Conservation (phyloP, 2,113 vertebrate genomes). For the Anas platyrhynchos region DNA sequence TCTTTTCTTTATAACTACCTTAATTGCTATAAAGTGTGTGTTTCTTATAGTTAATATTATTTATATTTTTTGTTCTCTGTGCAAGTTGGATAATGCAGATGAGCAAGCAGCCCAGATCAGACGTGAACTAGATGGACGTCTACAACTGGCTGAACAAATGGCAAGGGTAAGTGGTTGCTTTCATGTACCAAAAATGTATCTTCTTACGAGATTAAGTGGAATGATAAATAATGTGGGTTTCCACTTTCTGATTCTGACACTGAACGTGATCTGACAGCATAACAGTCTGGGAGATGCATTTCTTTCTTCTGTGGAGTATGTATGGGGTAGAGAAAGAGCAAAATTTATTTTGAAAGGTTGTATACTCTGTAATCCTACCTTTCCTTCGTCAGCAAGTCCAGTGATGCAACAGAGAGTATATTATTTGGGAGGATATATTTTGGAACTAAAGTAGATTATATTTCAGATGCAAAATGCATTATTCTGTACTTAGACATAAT, state of each 20-base stretch:
- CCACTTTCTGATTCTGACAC: background rate
- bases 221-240: background rate
- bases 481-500: background rate
- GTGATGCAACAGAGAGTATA: background rate
- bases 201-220: background rate
- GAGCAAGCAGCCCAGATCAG: slow-evolving; percentile 98
- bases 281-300: background rate
- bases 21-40: background rate
- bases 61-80: slow-evolving; percentile 9
- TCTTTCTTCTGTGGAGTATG: background rate
- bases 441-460: background rate
- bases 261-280: background rate
- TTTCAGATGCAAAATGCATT: background rate
- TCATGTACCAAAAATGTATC: background rate
- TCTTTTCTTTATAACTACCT: background rate
- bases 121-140: slow-evolving; percentile 91
- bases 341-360: background rate
- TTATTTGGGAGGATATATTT: background rate
- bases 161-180: slow-evolving; percentile 80
- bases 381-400: background rate
- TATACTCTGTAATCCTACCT: background rate
- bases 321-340: background rate
- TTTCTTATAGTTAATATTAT: background rate
- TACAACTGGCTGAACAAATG: slow-evolving; percentile 93
- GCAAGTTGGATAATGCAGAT: slow-evolving; percentile 93